phyloP scores from a whole-genome alignment of 1,140 invertebrate species.

The Homarus americanus region DNA sequence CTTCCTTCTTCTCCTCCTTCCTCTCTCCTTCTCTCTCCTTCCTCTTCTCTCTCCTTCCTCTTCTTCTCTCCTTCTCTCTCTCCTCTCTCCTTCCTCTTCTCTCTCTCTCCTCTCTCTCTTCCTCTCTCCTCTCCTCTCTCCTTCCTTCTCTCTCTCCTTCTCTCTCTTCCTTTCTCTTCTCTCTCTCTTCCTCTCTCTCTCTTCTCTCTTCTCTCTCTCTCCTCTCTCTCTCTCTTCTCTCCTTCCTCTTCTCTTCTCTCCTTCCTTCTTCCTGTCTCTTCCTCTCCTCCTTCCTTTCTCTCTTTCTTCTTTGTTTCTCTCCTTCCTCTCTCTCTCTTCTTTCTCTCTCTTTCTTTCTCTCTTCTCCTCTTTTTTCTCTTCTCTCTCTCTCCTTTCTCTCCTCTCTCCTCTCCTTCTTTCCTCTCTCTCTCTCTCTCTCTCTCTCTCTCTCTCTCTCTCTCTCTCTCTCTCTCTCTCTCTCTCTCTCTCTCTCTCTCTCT shows the following conservation, averaged over 20 bases:
- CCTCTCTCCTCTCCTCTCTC: neutral
- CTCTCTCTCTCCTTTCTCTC: too few relatives aligned
- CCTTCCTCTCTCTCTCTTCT: neutral
- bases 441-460: too few relatives aligned
- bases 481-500: too few relatives aligned
- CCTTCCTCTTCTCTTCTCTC: neutral
- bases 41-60: too few relatives aligned
- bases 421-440: too few relatives aligned
- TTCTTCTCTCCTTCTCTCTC: too few relatives aligned
- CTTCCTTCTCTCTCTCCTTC: neutral
- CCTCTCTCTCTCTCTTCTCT: neutral
- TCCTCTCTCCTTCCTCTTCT: neutral
- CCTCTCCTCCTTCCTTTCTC: too few relatives aligned
- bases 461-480: too few relatives aligned
- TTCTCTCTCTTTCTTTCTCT: conserved; percentile 22
- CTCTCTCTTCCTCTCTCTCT: neutral
- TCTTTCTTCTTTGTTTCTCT: too few relatives aligned
- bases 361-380: too few relatives aligned
- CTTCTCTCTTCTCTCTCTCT: neutral
- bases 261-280: neutral
- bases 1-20: neutral
- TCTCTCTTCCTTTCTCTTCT: neutral
- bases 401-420: too few relatives aligned
- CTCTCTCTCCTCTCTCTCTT: neutral
- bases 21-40: too few relatives aligned